Evolutionary conservation across 2,113 vertebrate genomes (phyloP).

Genomic region (Cacatua alba): DNA sequence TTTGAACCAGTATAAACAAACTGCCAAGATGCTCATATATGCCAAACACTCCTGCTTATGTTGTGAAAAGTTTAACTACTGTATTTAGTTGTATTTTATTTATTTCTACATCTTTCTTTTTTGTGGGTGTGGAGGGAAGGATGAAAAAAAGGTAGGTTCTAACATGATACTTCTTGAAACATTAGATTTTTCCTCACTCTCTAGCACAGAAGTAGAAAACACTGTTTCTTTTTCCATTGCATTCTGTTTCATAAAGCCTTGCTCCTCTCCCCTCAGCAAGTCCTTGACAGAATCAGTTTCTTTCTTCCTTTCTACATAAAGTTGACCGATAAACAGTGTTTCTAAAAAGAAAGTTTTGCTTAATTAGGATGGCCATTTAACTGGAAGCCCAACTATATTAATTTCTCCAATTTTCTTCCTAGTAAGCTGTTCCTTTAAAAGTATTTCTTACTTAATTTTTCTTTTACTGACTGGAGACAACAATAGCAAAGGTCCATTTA

Average conservation of each 20-base stretch:
- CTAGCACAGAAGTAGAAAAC: background rate
- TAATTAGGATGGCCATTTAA: background rate
- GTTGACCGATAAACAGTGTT: background rate
- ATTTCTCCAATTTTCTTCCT: background rate
- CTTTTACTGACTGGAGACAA: background rate
- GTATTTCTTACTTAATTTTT: background rate
- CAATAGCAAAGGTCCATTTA: background rate
- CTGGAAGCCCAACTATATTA: background rate
- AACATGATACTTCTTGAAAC: background rate
- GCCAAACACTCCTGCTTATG: background rate
- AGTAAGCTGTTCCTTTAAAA: background rate
- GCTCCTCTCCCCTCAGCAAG: background rate
- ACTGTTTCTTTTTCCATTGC: background rate
- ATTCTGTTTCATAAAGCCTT: background rate
- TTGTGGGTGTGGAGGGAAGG: background rate
- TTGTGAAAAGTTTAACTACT: background rate
- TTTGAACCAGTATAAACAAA: background rate
- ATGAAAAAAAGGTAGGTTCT: background rate
- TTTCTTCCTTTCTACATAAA: background rate
- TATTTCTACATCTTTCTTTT: too few relatives aligned
- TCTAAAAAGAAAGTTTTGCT: constrained; percentile 8
- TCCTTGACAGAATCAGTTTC: background rate
- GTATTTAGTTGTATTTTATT: too few relatives aligned
- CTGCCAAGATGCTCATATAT: background rate
- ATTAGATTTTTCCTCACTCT: background rate